Evolutionary conservation across 2,113 vertebrate genomes (phyloP), one percentile per base, ranked within the genome.

Genomic region (Pluvianellus socialis): DNA sequence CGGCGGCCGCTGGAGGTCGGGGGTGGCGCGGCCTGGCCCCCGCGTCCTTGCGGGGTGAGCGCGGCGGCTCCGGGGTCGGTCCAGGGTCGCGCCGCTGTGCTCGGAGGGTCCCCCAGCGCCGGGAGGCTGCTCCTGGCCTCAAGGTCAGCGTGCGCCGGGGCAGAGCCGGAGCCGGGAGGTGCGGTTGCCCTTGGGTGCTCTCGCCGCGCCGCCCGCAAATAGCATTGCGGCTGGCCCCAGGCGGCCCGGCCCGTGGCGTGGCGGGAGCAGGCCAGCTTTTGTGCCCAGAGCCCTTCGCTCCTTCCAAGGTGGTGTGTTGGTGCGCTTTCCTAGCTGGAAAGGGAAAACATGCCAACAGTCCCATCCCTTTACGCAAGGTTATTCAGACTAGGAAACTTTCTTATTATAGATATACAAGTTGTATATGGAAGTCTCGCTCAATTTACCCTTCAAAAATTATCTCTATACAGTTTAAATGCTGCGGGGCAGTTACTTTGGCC

Each of bases 271-370:
- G 28, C 14, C 9, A 3, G 50, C 32, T 10, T 10, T 2, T 2
- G 27, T 26, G 40, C 40, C 27, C 5, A 32, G 32, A 5, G 27
- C 30, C 35, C 30, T 2, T 1, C 7, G 28, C 44, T 6, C 5
- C 33, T 18, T 14, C 15, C 8, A 0, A 14, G 42, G 8, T 0
- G 9, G 9, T 10, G n/a, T 7, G 10, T 10, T 2, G 35, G 9
- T 8, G 27, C 1, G 3, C 7, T n/a, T 20, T 7, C 28, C 12
- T 6, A 8, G 23, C 15, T 5, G 22, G 2, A 5, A 17, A 5
- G 8, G 17, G 3, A 27, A n/a, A 12, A 4, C 4, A 0, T 21
- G 15, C 2, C 0, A 0, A 0, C 2, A 1, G 27, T 1, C 8
- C 4, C 35, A n/a, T 9, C 9, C 5, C 12, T 30, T 38, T 14